Percentiles rank a stretch among this genome's conserved stretches.
Conservation (phyloP, 1,140 invertebrate species). For the Drosophila sproati region DNA sequence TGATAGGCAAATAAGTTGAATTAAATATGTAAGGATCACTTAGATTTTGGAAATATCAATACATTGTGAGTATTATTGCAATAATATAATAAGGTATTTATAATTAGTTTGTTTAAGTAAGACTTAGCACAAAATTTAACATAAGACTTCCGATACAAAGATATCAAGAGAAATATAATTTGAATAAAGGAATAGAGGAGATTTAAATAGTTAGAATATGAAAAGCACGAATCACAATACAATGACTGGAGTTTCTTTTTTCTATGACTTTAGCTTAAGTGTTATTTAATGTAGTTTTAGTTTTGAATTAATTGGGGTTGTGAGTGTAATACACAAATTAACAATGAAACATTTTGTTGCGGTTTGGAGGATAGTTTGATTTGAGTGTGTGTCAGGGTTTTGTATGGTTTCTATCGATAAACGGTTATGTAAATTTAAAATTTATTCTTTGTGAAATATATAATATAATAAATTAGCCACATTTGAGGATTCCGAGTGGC, state of each 20-base stretch:
- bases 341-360: neutral
- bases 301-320: too few species aligned
- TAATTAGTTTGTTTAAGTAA: conserved; percentile 34
- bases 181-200: conserved; percentile 23
- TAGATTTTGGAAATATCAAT: too few species aligned
- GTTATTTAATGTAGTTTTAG: conserved; percentile 52
- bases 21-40: too few species aligned
- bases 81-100: conserved; percentile 2
- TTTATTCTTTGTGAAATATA: conserved; percentile 52
- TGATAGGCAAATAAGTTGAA: too few species aligned
- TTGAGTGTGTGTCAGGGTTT: conserved; percentile 22
- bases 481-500: too few species aligned
- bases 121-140: neutral
- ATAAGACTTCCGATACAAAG: neutral
- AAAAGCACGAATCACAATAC: conserved; percentile 59
- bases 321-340: too few species aligned
- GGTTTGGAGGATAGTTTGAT: conserved; percentile 40
- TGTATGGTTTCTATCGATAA: conserved; percentile 42
- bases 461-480: conserved; percentile 54
- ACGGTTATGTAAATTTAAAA: conserved; percentile 66
- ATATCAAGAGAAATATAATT: conserved; percentile 24
- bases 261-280: conserved; percentile 53
- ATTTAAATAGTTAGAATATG: conserved; percentile 22
- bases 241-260: conserved; percentile 61
- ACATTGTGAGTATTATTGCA: too few species aligned